Evolutionary conservation across 2,888 invertebrate species (phyloP).

Genomic region (Nyleta sp.): DNA sequence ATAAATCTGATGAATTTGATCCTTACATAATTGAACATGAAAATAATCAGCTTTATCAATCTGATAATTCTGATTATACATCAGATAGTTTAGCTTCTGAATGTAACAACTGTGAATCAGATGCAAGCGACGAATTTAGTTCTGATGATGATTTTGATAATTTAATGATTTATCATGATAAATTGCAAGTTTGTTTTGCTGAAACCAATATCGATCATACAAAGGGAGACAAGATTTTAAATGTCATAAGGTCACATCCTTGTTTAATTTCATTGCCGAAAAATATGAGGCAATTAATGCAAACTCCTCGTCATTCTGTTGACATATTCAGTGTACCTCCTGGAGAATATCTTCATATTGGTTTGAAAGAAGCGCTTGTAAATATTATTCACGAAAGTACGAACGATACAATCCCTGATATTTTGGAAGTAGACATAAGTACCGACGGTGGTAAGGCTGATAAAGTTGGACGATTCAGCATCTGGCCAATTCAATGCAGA

Average conservation of each 20-base stretch:
- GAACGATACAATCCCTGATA: conserved; percentile 5
- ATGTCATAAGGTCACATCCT: not conserved
- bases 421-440: conserved; percentile 34
- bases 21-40: too few species aligned
- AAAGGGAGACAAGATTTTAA: not conserved
- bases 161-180: not conserved
- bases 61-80: not conserved
- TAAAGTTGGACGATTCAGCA: conserved; percentile 14
- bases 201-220: not conserved
- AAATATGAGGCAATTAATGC: not conserved
- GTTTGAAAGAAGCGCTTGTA: conserved; percentile 16
- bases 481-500: conserved; percentile 59
- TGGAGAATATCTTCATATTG: conserved; percentile 55
- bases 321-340: not conserved
- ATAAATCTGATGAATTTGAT: too few species aligned
- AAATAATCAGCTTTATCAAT: too few species aligned
- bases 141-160: not conserved
- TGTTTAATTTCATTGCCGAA: not conserved
- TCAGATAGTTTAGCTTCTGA: too few species aligned
- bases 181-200: not conserved
- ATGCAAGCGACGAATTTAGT: too few species aligned
- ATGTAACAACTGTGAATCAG: too few species aligned
- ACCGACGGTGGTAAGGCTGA: conserved; percentile 44
- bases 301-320: not conserved
- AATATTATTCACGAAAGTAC: not conserved